Conservation (phyloP, 1,140 invertebrate species). For the Drosophila funebris region DNA sequence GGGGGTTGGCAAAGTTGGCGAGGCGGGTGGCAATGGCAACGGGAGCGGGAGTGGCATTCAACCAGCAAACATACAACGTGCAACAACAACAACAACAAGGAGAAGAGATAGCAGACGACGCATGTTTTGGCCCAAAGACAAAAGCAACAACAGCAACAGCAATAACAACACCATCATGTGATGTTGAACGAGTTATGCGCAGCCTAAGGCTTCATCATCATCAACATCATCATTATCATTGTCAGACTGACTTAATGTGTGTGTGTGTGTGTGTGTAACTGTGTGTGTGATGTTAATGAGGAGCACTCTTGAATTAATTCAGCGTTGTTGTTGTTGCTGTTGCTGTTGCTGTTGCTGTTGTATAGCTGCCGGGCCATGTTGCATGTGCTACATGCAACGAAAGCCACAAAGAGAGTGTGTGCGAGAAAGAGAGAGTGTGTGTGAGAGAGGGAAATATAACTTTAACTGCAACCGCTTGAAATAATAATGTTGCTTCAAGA, state of each 20-base stretch:
- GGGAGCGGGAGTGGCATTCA: constrained; percentile 7
- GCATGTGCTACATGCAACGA: constrained; percentile 21
- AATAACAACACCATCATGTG: constrained; percentile 6
- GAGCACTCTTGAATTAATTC: constrained; percentile 49
- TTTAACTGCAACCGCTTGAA: constrained; percentile 10
- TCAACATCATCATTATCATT: constrained; percentile 20
- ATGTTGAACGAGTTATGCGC: constrained; percentile 42
- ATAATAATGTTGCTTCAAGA: constrained; percentile 14
- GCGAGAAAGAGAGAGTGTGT: background rate
- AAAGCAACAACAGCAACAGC: constrained; percentile 9
- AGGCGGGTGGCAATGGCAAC: background rate
- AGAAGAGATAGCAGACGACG: constrained; percentile 34
- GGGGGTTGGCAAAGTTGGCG: background rate
- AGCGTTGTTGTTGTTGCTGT: constrained; percentile 29
- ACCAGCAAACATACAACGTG: constrained; percentile 13
- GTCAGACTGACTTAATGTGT: background rate
- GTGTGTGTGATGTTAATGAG: constrained; percentile 49
- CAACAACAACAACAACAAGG: constrained; percentile 8
- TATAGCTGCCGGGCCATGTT: constrained; percentile 34
- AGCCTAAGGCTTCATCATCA: constrained; percentile 28
- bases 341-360: constrained; percentile 32
- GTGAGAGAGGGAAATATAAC: background rate
- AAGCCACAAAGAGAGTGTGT: background rate
- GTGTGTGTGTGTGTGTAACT: background rate
- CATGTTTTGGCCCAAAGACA: constrained; percentile 49